These are phyloP conservation scores for Grallaria varia DNA, from an alignment of 2,113 vertebrate genomes.

Conservation along the genomic window DNA sequence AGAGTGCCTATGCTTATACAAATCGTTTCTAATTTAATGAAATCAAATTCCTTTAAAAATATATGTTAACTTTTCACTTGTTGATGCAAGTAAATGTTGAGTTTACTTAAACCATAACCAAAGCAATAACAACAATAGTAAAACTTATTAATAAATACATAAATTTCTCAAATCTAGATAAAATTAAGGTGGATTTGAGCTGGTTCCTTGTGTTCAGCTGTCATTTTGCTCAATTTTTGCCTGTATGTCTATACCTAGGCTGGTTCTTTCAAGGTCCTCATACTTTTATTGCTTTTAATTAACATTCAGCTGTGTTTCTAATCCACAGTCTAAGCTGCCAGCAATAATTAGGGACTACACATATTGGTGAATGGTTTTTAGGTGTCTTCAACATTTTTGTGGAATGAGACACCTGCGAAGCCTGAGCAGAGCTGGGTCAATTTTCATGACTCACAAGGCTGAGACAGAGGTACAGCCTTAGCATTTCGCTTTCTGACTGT, in stretches of 20 bases:
- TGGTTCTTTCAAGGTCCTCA: background rate
- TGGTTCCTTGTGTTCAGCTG: background rate
- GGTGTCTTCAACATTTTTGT: background rate
- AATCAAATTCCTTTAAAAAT: background rate
- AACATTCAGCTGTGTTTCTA: background rate
- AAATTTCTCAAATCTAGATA: background rate
- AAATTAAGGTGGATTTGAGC: background rate
- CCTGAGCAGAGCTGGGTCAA: background rate
- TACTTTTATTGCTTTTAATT: background rate
- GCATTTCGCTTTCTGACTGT: background rate
- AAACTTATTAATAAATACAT: background rate
- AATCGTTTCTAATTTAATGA: background rate
- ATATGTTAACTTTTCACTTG: background rate
- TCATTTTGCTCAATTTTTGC: background rate
- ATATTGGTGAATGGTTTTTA: background rate
- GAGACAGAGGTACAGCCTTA: background rate
- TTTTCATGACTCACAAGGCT: background rate
- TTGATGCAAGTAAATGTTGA: background rate
- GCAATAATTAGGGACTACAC: background rate
- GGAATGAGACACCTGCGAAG: background rate
- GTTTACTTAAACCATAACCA: background rate
- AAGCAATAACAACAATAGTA: background rate
- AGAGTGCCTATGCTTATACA: background rate
- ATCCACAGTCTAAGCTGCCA: background rate
- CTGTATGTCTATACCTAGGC: accelerated